Conservation (phyloP, 2,797 vertebrate species). For the Hephaestus fuliginosus region DNA sequence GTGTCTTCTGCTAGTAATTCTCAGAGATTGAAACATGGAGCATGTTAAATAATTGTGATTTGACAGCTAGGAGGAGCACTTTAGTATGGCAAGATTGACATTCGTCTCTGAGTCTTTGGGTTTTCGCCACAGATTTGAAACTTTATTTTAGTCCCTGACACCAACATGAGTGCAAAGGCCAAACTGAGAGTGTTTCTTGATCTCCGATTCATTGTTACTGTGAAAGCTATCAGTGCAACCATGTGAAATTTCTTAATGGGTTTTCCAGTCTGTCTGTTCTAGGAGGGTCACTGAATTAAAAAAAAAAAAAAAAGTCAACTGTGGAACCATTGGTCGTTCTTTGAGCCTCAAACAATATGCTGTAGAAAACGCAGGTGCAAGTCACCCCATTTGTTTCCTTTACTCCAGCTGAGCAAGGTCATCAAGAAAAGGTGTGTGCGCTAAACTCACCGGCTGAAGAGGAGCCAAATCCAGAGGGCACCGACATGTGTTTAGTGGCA, state of each 20-base stretch:
- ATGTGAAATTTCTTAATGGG: too few relatives aligned
- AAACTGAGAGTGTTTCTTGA: background rate
- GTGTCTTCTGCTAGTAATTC: background rate
- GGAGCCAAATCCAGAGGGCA: constrained; percentile 9
- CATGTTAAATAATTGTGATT: background rate
- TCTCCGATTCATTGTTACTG: background rate
- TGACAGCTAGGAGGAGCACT: background rate
- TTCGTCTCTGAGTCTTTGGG: constrained; percentile 11
- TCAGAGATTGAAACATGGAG: background rate
- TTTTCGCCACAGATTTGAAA: background rate
- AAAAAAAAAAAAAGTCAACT: too few relatives aligned
- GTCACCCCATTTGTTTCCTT: background rate
- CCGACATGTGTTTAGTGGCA: constrained; percentile 34
- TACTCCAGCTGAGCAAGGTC: background rate
- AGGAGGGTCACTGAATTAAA: background rate
- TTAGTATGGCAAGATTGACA: background rate
- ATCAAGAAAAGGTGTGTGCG: constrained; percentile 1
- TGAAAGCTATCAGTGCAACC: background rate
- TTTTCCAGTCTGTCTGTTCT: background rate
- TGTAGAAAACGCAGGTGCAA: constrained; percentile 23
- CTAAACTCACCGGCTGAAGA: constrained; percentile 18
- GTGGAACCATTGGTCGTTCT: background rate
- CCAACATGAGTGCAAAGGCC: constrained; percentile 1
- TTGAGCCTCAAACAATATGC: background rate
- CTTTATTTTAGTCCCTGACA: background rate